phyloP scores from a whole-genome alignment of 1,140 invertebrate species.

The Cataglyphis hispanica region DNA sequence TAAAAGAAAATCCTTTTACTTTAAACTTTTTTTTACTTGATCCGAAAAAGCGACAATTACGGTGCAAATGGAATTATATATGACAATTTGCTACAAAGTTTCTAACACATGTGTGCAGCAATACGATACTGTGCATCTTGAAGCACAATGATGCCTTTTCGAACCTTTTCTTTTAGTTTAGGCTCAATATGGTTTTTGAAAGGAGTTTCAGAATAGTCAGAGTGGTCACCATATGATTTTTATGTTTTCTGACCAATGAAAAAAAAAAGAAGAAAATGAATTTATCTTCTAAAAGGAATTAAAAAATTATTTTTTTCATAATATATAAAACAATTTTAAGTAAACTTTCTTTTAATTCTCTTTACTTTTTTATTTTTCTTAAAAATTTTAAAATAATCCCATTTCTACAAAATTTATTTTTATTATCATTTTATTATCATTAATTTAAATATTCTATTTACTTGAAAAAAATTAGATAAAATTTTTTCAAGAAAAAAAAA shows the following conservation, averaged over 20 bases:
- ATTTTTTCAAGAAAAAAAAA: neutral
- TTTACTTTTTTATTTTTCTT: neutral
- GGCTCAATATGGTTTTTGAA: too few species aligned
- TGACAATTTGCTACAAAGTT: neutral
- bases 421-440: neutral
- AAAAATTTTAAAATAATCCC: too few species aligned
- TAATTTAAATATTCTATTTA: conserved; percentile 5
- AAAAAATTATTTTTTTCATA: too few species aligned
- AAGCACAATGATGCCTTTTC: neutral
- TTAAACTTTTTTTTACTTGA: neutral
- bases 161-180: neutral
- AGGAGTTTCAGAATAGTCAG: neutral
- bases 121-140: neutral
- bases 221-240: neutral
- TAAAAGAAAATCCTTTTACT: neutral
- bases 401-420: neutral
- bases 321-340: neutral
- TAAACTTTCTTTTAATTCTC: neutral
- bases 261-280: neutral
- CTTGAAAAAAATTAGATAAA: neutral
- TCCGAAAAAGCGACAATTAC: neutral
- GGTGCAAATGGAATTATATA: neutral
- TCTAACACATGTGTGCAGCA: too few species aligned
- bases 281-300: neutral
- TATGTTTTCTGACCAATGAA: neutral